phyloP scores from a whole-genome alignment of 2,113 vertebrate species.

The Saguinus midas region DNA sequence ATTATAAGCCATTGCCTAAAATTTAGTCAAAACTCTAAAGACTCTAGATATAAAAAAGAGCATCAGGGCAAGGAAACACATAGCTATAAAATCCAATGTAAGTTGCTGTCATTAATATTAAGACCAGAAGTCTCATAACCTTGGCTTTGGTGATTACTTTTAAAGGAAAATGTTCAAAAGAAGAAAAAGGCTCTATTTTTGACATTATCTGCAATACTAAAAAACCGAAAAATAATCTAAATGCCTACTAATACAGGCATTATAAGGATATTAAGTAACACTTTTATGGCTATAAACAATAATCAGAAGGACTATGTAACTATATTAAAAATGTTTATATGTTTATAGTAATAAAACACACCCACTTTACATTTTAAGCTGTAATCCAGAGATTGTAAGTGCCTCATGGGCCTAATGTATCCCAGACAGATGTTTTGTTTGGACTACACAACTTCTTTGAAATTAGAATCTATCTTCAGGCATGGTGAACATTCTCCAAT shows the following conservation, averaged over 20 bases:
- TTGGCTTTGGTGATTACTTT: slow-evolving; percentile 5
- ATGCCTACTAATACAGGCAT: background rate
- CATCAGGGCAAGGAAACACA: background rate
- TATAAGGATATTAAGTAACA: background rate
- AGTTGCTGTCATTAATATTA: background rate
- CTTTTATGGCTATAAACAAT: background rate
- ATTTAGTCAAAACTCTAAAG: slow-evolving; percentile 32
- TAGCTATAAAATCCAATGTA: slow-evolving; percentile 29
- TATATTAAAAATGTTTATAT: background rate
- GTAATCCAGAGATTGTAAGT: background rate
- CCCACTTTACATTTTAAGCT: background rate
- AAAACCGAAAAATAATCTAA: slow-evolving; percentile 26
- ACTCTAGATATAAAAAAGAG: background rate
- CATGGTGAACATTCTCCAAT: background rate
- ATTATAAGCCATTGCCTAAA: background rate
- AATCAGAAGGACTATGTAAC: background rate
- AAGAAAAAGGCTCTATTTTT: background rate
- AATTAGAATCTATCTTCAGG: background rate
- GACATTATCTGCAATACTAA: background rate
- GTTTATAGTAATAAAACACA: background rate
- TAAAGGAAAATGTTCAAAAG: slow-evolving; percentile 14
- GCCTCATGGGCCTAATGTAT: background rate
- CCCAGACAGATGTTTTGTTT: background rate
- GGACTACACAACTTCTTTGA: background rate
- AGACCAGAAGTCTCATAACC: background rate